Base-by-base conservation (phyloP, 1,140 invertebrate species). In the Hypsibius dujardini region DNA sequence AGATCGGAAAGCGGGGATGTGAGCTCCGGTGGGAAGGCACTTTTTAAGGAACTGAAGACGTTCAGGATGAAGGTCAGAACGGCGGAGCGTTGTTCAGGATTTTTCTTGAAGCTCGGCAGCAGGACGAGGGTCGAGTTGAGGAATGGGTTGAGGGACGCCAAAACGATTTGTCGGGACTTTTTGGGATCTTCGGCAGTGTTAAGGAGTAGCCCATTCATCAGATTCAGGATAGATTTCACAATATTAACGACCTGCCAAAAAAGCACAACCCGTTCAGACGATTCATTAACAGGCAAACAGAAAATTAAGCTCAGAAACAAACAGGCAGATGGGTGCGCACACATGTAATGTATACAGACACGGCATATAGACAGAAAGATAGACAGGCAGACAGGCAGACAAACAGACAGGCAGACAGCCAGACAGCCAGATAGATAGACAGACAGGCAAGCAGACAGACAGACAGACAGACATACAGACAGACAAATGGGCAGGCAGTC, bases 31-130 rank as follows among this genome's bases (percentile, higher is more conserved):
- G 62, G 62, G 62, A 67, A 67, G 42, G 62, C 62, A 45, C 12
- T 15, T 42, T 67, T 67, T 3, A 67, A 45, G 42, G 62, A 12
- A 42, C 12, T 67, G 62, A 67, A 67, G 62, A 67, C 62, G 42
- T 67, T 67, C 12, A 15, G 42, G 62, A 67, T 42, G 62, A 42
- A 15, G 12, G 3, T 12, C 12, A 67, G 62, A 7, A 67, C 50
- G 50, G 50, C 50, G 50, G 50, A 56, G 50, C 50, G 50, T n/a
- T 56, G 50, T n/a, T 56, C 50, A 7, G 50, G 50, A n/a, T 12
- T n/a, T 7, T n/a, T 45, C 12, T 12, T 7, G 12, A 42, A 15
- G 12, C 62, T 67, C 42, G 12, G 12, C 42, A 42, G 62, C 62
- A 12, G 12, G 42, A 0, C 62, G 42, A 42, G 12, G 12, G 42